These are phyloP conservation scores for Sarcophaga bullata DNA, from an alignment of 1,140 invertebrate genomes.

Conservation along the genomic window DNA sequence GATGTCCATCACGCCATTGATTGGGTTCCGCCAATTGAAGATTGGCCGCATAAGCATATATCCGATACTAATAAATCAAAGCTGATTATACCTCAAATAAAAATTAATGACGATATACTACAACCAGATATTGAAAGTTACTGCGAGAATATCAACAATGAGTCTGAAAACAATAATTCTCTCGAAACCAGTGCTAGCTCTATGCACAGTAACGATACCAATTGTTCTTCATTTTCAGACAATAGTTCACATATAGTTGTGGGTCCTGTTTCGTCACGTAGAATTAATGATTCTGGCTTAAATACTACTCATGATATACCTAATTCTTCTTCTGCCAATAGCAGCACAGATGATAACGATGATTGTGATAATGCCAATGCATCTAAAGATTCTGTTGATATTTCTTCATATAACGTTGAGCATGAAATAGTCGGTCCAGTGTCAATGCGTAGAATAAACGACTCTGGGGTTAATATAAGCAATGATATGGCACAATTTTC, in stretches of 20 bases:
- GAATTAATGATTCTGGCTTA: slow-evolving; percentile 21
- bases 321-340: not conserved
- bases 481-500: not conserved
- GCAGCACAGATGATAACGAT: not conserved
- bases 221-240: not conserved
- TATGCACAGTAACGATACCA: not conserved
- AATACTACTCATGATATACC: not conserved
- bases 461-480: slow-evolving; percentile 15
- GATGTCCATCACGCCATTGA: slow-evolving; percentile 12
- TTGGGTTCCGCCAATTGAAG: not conserved
- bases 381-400: not conserved
- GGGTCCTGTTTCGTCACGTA: not conserved
- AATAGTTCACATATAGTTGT: not conserved
- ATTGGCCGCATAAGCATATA: not conserved
- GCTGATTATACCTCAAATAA: not conserved
- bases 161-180: not conserved
- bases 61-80: too few species aligned
- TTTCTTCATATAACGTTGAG: not conserved
- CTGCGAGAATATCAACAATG: not conserved
- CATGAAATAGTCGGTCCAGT: not conserved
- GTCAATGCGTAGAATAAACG: not conserved
- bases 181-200: not conserved
- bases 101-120: not conserved
- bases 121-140: not conserved
- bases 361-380: not conserved